These are phyloP conservation scores for Holothuria glaberrima DNA, from an alignment of 35 echinoderm and acorn worm genomes.

Conservation along the genomic window DNA sequence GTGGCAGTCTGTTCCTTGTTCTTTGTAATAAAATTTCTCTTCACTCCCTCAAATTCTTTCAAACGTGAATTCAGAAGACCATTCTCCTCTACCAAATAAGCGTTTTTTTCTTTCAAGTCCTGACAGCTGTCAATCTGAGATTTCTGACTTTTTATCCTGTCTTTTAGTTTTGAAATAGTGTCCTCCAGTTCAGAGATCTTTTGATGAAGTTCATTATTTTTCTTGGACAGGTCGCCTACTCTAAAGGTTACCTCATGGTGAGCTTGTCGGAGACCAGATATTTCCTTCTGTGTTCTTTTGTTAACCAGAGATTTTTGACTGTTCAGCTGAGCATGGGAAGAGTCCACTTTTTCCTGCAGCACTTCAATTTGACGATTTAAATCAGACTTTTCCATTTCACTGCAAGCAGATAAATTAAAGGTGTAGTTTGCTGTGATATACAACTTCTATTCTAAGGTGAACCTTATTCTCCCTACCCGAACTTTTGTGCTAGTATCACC, in stretches of 20 bases:
- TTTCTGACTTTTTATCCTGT: constrained; percentile 45
- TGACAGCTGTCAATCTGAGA: constrained; percentile 23
- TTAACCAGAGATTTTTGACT: constrained; percentile 54
- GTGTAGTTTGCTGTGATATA: too few species aligned
- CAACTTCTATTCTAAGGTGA: too few species aligned
- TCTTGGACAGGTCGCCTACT: constrained; percentile 58
- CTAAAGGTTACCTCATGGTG: constrained; percentile 56
- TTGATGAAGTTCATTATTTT: constrained; percentile 59
- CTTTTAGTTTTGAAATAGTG: constrained; percentile 13
- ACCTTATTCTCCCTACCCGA: too few species aligned
- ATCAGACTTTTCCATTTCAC: constrained; percentile 56
- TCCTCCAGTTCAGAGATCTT: constrained; percentile 55
- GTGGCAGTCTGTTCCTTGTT: constrained; percentile 82
- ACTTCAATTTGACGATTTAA: constrained; percentile 17
- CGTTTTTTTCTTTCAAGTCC: constrained; percentile 25
- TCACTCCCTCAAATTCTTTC: constrained; percentile 64
- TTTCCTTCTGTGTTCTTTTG: constrained; percentile 72
- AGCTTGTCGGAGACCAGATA: constrained; percentile 58
- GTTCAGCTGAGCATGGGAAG: constrained; percentile 55
- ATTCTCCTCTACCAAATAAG: not conserved
- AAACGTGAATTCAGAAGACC: not conserved
- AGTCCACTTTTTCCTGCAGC: constrained; percentile 56
- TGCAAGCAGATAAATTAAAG: too few species aligned
- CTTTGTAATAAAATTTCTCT: constrained; percentile 63
- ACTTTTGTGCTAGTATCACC: too few species aligned